Percentiles rank a stretch among this genome's conserved stretches.
phyloP scores from a whole-genome alignment of 2,888 invertebrate genomes.

The Creontiades dilutus region DNA sequence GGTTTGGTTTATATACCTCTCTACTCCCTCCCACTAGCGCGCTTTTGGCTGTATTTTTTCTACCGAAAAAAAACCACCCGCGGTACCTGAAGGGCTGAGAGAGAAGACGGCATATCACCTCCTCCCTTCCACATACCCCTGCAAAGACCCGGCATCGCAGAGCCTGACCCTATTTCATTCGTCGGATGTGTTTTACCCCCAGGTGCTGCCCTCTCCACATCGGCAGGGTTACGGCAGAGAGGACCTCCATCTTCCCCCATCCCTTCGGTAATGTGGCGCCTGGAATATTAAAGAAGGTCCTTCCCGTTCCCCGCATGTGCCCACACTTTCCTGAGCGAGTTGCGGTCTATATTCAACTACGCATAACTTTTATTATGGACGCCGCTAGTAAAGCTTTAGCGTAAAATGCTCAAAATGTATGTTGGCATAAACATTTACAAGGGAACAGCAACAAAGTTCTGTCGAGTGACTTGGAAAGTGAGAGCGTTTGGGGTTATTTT shows the following conservation, averaged over 20 bases:
- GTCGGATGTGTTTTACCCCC: conserved; percentile 5
- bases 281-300: conserved; percentile 27
- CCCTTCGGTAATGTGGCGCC: neutral
- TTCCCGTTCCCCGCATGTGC: neutral
- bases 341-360: neutral
- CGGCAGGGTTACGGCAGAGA: conserved; percentile 9
- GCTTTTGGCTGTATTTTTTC: neutral
- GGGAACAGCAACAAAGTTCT: no score
- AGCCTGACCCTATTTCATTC: conserved; percentile 28
- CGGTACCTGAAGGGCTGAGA: neutral
- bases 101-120: neutral
- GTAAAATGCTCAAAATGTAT: no score
- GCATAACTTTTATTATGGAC: no score
- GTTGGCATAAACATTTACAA: no score
- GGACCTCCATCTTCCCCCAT: neutral
- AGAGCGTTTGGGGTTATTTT: no score
- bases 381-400: no score
- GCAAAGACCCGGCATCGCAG: neutral
- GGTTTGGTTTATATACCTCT: conserved; percentile 2
- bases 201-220: conserved; percentile 14
- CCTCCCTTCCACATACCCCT: neutral
- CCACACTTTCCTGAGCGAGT: neutral
- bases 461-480: no score
- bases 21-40: neutral
- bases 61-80: neutral